Evolutionary conservation across 2,113 vertebrate species (phyloP), one percentile per base, ranked within the genome.

Genomic region (Sinocyclocheilus rhinocerous): DNA sequence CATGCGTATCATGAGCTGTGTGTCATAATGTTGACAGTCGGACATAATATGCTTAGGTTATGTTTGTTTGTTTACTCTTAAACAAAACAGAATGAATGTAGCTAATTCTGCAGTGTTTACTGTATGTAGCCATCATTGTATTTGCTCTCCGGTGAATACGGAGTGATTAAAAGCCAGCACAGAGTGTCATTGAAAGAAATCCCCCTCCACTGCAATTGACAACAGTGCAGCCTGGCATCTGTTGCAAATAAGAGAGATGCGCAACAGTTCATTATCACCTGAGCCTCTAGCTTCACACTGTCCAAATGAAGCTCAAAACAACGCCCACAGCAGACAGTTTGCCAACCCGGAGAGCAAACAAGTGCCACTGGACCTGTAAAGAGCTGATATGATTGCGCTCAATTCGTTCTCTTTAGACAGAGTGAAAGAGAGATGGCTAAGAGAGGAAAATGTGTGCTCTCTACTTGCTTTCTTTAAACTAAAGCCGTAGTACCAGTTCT

Each of bases 381-480:
- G 70, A 33, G 85, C 39, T 76, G 69, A 82, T 65, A 20, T 52
- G 36, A 76, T 76, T 63, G 48, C 79, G 15, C 76, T 69, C 59
- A 36, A 11, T 65, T 33, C 55, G 6, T 16, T 45, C 13, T 36
- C 67, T 55, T 86, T 59, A 86, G 16, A 75, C 9, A 39, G 75
- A 65, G 11, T 13, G 26, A 79, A 87, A 84, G 83, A 88, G 85
- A 87, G 81, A 87, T 85, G 82, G 84, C 84, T 77, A 87, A n/a
- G 22, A 36, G 22, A 67, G 24, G 24, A 67, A 72, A 72, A 72
- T 5, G 18, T 36, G 69, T 7, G 29, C 8, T 61, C 22, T 59
- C 22, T 0, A 24, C 2, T 11, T 63, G n/a, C 61, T 12, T 12
- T 42, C 36, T 42, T 73, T 10, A 3, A 9, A 9, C 3, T 72